Conservation (phyloP, 2,888 invertebrate genomes). For the Tribolium freemani region DNA sequence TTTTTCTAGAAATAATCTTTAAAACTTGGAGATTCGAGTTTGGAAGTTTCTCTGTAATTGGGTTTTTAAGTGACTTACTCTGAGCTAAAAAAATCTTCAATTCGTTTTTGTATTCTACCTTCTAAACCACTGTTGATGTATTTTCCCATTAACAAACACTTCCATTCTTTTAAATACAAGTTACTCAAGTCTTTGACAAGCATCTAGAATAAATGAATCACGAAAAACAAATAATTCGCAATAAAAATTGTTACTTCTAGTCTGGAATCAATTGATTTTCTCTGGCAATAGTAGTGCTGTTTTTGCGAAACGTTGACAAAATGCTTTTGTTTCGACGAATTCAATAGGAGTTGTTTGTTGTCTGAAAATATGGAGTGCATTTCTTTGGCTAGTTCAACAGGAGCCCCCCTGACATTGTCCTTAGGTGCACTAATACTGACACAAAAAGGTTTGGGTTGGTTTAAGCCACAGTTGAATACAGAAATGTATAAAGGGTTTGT, state of each 20-base stretch:
- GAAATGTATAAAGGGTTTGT: constrained; percentile 60
- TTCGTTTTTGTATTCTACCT: constrained; percentile 67
- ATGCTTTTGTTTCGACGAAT: constrained; percentile 43
- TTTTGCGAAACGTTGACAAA: constrained; percentile 53
- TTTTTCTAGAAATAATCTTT: too few relatives aligned
- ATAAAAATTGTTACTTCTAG: constrained; percentile 47
- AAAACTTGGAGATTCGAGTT: too few relatives aligned
- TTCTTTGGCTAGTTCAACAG: constrained; percentile 54
- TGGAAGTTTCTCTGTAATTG: too few relatives aligned
- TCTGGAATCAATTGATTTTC: constrained; percentile 48
- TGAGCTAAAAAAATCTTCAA: constrained; percentile 70
- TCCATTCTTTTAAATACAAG: constrained; percentile 77
- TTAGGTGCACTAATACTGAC: constrained; percentile 56
- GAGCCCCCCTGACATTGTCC: constrained; percentile 46
- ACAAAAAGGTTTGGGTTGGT: constrained; percentile 57
- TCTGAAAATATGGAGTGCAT: constrained; percentile 55
- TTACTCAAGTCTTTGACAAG: constrained; percentile 74
- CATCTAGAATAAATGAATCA: constrained; percentile 66
- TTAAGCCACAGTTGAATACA: constrained; percentile 62
- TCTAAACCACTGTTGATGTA: constrained; percentile 68
- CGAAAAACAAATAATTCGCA: constrained; percentile 8
- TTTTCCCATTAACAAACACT: constrained; percentile 75
- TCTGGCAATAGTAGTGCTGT: constrained; percentile 49
- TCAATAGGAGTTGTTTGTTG: constrained; percentile 51
- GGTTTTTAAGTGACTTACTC: constrained; percentile 38